Conservation (phyloP, 2,797 vertebrate species). For the Pachyuromys duprasi region DNA sequence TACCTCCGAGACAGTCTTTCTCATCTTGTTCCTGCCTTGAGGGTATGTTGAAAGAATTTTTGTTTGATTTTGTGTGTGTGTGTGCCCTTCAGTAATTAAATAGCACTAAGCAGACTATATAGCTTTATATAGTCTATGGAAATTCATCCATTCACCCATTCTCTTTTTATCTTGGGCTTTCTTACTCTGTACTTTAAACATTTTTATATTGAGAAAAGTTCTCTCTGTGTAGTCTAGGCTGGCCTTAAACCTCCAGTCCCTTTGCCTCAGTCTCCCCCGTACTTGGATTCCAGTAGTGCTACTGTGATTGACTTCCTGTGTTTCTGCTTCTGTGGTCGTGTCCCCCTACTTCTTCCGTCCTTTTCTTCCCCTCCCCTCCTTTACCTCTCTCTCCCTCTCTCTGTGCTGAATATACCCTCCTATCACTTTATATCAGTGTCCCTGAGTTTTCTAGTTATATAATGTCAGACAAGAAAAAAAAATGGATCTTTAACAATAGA, state of each 20-base stretch:
- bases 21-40: conserved; percentile 95
- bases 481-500: not conserved
- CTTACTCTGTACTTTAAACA: not conserved
- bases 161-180: not conserved
- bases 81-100: conserved; percentile 34
- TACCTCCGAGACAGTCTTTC: conserved; percentile 98
- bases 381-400: not conserved
- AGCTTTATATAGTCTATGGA: conserved; percentile 43
- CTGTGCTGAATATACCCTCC: not conserved
- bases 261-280: not conserved
- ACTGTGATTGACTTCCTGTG: not conserved
- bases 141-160: not conserved
- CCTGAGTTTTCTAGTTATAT: not conserved
- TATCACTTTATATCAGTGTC: not conserved
- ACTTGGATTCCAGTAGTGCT: not conserved
- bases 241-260: not conserved
- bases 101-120: not conserved
- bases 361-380: not conserved
- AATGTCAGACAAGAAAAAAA: conserved; percentile 12
- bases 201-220: not conserved
- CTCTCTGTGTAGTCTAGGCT: not conserved
- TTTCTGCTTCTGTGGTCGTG: not conserved
- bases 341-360: not conserved
- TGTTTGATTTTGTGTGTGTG: not conserved
- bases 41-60: conserved; percentile 88